Evolutionary conservation across 2,888 invertebrate species (phyloP), one percentile per base, ranked within the genome.

Genomic region (Mylabris sibirica): DNA sequence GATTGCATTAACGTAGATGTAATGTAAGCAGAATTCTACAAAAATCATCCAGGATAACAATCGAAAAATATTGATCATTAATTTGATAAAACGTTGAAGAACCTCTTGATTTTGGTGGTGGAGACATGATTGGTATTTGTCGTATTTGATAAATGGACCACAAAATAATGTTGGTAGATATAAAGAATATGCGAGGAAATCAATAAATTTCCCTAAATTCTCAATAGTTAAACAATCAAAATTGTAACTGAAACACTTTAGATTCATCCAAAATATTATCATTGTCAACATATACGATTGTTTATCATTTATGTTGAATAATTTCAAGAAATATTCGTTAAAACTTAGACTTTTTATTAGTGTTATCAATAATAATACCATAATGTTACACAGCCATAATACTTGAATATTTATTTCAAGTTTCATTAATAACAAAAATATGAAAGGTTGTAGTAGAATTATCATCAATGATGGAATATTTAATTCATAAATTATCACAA

Each of bases 71-170:
- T 88, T 86, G 71, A 77, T 75, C 0, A 85, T 53, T 72, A 90
- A 86, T 76, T 77, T 81, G 75, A 79, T 83, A 30, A 88, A 70
- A 81, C 88, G 86, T 59, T 71, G 63, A 11, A 35, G 63, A 8
- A 82, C 74, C 76, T 78, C 81, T 68, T 74, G 77, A n/a, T n/a
- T n/a, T n/a, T 64, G 72, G 62, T 65, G 53, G 41, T 75, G 71
- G 0, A 24, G 3, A 4, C 4, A 57, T 14, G 12, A 24, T 74
- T 86, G 85, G 85, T 93, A 97, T 68, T 93, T 90, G 74, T 90
- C 87, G 84, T 92, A 96, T 8, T 91, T 86, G 76, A 96, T 88
- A 66, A 96, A 87, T n/a, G 97, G 97, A 20, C 97, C 97, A 76
- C 91, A 88, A 77, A 93, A 91, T 69, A 95, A 86, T n/a, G 92